phyloP scores from a whole-genome alignment of 2,888 invertebrate species.

The Esperia sulphurella region DNA sequence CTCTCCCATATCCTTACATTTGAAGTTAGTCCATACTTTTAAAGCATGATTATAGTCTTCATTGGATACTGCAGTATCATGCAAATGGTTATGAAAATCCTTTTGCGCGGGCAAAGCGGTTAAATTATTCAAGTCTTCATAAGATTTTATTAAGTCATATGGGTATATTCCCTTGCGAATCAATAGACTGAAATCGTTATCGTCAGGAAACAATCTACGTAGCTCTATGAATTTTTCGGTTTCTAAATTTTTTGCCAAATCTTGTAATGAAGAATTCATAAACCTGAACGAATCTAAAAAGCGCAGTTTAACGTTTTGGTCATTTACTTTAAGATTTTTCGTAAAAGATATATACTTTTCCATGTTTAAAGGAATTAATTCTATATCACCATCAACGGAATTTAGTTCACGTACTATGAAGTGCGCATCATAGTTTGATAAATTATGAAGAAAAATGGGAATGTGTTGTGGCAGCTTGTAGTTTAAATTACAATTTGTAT shows the following conservation, averaged over 20 bases:
- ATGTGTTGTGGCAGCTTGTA: background rate
- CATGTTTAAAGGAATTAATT: constrained; percentile 5
- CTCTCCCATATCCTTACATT: constrained; percentile 8
- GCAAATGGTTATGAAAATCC: constrained; percentile 11
- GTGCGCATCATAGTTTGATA: constrained; percentile 8
- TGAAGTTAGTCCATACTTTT: constrained; percentile 11
- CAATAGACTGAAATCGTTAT: constrained; percentile 5
- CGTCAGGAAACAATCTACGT: background rate
- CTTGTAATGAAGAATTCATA: constrained; percentile 5
- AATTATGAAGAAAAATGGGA: constrained; percentile 8
- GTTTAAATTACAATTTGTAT: constrained; percentile 4
- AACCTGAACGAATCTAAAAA: constrained; percentile 5
- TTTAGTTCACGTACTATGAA: constrained; percentile 3
- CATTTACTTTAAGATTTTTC: background rate
- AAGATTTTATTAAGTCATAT: constrained; percentile 11
- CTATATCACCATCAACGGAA: background rate
- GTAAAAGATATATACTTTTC: constrained; percentile 9
- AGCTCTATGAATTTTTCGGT: constrained; percentile 6
- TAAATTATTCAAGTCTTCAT: constrained; percentile 1
- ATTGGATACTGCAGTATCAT: background rate
- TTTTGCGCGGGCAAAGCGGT: constrained; percentile 3
- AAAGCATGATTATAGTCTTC: constrained; percentile 9
- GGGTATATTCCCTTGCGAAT: constrained; percentile 10
- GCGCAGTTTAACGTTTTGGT: background rate
- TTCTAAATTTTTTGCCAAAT: constrained; percentile 5